Base-by-base conservation (phyloP, 2,797 vertebrate genomes). In the Intellagama lesueurii region DNA sequence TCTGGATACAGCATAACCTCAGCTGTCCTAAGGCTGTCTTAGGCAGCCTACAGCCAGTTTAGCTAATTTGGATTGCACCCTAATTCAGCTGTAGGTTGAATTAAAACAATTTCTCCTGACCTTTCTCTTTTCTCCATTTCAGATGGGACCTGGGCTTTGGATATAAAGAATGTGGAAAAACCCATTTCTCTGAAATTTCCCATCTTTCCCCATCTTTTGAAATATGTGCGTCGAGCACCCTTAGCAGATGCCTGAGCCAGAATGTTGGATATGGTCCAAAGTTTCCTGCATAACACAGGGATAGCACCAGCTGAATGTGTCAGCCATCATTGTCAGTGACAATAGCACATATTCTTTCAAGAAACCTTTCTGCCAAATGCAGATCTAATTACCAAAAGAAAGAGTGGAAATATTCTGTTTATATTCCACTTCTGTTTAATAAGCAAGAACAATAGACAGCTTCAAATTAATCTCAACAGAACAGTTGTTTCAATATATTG, bases 361-460 rank as follows among this genome's bases (percentile, higher is more conserved):
- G 90, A 90, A 12, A 1, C 83, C 92, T 73, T 86, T 81, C 81
- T 81, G 76, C 14, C 84, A 86, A 28, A 85, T 32, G 76, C 83
- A 89, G 26, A 4, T 70, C 28, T 83, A 56, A 92, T 87, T 30
- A 83, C 92, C 64, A 86, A 92, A 28, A 32, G 85, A 49, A 70
- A 44, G 30, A 79, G 16, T 22, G 70, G 75, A 83, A 73, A 52
- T 83, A 81, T 0, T 2, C 19, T 0, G 14, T 0, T 0, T 1
- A 35, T 90, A 89, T 90, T 26, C 69, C 80, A 1, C 35, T 89
- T 26, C 72, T 69, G 72, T 81, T 92, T 90, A 90, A 90, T 91
- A 91, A 81, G 86, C 2, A 2, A 93, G 91, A 93, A 60, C 47
- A 92, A 26, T 60, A 92, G 88, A 83, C n/a, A 83, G 81, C 30